Conservation (phyloP, 2,797 vertebrate genomes). For the Etheostoma perlongum region DNA sequence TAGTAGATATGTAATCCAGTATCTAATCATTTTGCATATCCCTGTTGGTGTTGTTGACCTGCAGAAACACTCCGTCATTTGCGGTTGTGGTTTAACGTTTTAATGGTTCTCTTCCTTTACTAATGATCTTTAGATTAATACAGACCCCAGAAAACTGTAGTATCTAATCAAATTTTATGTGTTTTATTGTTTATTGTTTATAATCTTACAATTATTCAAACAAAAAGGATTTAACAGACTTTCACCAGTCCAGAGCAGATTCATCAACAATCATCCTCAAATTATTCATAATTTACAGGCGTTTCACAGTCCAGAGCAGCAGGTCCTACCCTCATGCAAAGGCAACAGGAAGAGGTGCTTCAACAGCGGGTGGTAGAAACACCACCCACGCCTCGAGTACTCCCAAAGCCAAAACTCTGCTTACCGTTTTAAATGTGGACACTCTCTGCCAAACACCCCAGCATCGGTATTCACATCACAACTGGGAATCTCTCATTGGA, state of each 20-base stretch:
- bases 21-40: neutral
- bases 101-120: too few species aligned
- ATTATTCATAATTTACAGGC: neutral
- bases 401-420: conserved; percentile 25
- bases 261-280: too few species aligned
- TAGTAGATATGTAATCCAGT: neutral
- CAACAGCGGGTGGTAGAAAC: neutral
- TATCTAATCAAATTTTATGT: too few species aligned
- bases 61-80: too few species aligned
- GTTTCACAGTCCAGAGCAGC: conserved; percentile 28
- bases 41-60: too few species aligned
- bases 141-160: neutral
- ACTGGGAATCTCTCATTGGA: conserved; percentile 15
- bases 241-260: too few species aligned
- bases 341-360: conserved; percentile 8
- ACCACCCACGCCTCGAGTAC: conserved; percentile 14
- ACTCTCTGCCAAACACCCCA: neutral
- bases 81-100: too few species aligned
- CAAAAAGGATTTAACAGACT: too few species aligned
- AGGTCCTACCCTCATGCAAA: conserved; percentile 18
- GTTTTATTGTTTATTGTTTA: too few species aligned
- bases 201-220: too few species aligned
- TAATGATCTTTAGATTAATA: neutral
- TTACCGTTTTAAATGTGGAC: conserved; percentile 33
- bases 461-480: conserved; percentile 15